Base-by-base conservation (phyloP, 2,113 vertebrate genomes). In the Oxygymnocypris stewartii region DNA sequence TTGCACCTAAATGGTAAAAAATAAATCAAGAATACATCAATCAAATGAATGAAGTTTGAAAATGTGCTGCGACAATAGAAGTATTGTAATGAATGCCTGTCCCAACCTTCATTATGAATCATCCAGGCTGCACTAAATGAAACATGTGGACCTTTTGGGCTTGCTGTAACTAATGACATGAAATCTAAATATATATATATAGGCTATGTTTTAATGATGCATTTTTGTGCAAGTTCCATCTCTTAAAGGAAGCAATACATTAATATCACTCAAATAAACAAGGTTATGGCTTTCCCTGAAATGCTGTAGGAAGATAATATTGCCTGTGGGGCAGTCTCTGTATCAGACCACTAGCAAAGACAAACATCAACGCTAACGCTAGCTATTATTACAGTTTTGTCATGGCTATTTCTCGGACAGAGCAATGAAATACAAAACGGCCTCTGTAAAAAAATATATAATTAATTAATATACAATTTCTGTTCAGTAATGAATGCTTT, bases 231-330 rank as follows among this genome's bases (percentile, higher is more conserved):
- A 47, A n/a, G 40, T 6, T 2, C 20, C 23, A 40, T 80, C 4
- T 61, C 35, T n/a, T 14, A 9, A 28, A 47, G n/a, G 61, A 31
- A 67, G 40, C 4, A 11, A 4, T 28, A 25, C 13, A 47, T 65
- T 44, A 14, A 63, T 81, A 40, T 81, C 79, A 18, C 37, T 80
- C 37, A 79, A 18, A 63, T 23, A 63, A 81, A 28, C 59, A 44
- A 81, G 23, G 59, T 65, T 47, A 81, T 44, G 37, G n/a, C 37
- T 65, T 65, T 63, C 59, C 79, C 59, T 81, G 37, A 65, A 81
- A 81, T 81, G 59, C 54, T 54, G 23, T 63, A 44, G 44, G 37
- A 28, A 65, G 59, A 47, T 65, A 67, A 65, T 82, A 65, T 67
- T 65, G 40, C n/a, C 40, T 31, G 42, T 31, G 16, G 79, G 4